phyloP scores from a whole-genome alignment of 2,888 invertebrate species.

The Heteromyza rotundicornis region DNA sequence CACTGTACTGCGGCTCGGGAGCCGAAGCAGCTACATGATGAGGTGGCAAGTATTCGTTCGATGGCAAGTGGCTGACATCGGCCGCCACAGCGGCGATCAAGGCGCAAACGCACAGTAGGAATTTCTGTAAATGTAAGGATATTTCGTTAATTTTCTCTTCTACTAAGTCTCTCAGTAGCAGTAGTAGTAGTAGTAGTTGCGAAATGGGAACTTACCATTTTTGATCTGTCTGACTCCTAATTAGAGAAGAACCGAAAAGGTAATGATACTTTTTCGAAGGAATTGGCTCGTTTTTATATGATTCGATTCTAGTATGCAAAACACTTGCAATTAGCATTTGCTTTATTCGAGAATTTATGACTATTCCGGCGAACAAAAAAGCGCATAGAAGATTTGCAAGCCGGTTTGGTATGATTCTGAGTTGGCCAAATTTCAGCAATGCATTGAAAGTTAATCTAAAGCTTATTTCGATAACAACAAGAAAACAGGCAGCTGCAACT shows the following conservation, averaged over 20 bases:
- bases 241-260: constrained; percentile 45
- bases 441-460: no score
- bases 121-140: constrained; percentile 43
- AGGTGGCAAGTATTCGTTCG: constrained; percentile 52
- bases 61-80: constrained; percentile 54
- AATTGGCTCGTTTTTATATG: constrained; percentile 49
- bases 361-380: constrained; percentile 25
- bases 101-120: constrained; percentile 48
- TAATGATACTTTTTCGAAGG: constrained; percentile 46
- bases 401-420: background rate
- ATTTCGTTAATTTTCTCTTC: no score
- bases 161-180: no score
- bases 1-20: constrained; percentile 18
- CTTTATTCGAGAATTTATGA: constrained; percentile 36
- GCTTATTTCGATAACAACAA: no score
- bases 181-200: no score
- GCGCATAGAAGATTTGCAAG: background rate
- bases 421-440: background rate
- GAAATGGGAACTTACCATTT: constrained; percentile 42
- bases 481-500: background rate
- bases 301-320: constrained; percentile 40
- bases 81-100: constrained; percentile 51
- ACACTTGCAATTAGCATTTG: constrained; percentile 45
- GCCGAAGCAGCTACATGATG: constrained; percentile 22
- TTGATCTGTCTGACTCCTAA: constrained; percentile 43